phyloP scores from a whole-genome alignment of 2,113 vertebrate species.

The Elachura formosa region DNA sequence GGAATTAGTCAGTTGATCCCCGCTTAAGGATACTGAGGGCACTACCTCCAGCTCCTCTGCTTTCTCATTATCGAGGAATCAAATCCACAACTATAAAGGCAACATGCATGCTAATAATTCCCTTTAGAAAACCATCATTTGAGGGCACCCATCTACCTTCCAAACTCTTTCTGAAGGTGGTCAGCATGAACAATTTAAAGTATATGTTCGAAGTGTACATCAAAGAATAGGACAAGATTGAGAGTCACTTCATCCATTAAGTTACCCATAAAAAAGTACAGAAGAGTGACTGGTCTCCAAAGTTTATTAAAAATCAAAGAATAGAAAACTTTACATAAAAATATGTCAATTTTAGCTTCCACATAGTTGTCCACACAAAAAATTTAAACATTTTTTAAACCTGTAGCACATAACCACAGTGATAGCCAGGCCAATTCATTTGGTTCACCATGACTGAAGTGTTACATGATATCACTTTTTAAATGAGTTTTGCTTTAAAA shows the following conservation, averaged over 20 bases:
- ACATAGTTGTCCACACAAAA: conserved; percentile 73
- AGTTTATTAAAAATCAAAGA: conserved; percentile 98
- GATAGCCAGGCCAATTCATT: conserved; percentile 73
- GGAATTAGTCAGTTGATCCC: not conserved
- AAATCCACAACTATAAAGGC: not conserved
- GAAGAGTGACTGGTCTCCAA: conserved; percentile 72
- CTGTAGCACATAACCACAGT: conserved; percentile 69
- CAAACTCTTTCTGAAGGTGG: not conserved
- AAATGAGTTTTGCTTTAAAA: conserved; percentile 53
- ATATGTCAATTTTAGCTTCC: conserved; percentile 84
- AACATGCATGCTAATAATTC: not conserved
- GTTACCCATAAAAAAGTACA: not conserved
- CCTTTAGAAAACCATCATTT: not conserved
- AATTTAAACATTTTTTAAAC: conserved; percentile 76
- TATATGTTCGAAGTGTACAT: not conserved
- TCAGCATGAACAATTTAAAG: not conserved
- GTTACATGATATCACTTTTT: conserved; percentile 63
- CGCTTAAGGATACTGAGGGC: not conserved
- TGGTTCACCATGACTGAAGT: conserved; percentile 57
- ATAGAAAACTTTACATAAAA: conserved; percentile 98
- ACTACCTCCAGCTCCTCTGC: not conserved
- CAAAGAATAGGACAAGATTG: not conserved
- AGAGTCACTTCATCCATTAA: not conserved
- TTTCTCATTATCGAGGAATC: not conserved
- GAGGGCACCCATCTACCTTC: not conserved